Conservation (phyloP, 2,113 vertebrate species). For the Thamnophis sirtalis region DNA sequence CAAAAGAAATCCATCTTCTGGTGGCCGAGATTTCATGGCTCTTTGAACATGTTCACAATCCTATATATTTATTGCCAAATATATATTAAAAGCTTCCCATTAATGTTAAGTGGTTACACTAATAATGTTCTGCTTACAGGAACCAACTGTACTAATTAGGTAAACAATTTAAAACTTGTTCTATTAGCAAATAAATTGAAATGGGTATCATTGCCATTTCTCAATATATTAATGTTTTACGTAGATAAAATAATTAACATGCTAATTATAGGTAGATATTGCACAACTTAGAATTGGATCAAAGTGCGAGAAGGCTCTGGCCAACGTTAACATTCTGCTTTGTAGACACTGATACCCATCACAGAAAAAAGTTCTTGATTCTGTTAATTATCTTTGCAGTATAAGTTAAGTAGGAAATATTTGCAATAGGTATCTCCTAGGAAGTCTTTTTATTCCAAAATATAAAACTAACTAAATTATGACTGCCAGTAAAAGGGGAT, state of each 20-base stretch:
- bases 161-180: conserved; percentile 31
- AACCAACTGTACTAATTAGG: conserved; percentile 45
- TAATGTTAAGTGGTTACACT: conserved; percentile 23
- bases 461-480: conserved; percentile 20
- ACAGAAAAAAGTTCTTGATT: conserved; percentile 39
- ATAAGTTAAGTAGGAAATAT: conserved; percentile 40
- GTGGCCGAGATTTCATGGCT: conserved; percentile 6
- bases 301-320: conserved; percentile 24
- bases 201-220: conserved; percentile 17
- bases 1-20: conserved; percentile 2
- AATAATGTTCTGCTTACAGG: conserved; percentile 36
- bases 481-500: background rate
- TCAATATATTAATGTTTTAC: background rate
- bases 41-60: conserved; percentile 18
- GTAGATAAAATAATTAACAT: conserved; percentile 19
- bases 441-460: conserved; percentile 21
- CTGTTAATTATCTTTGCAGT: conserved; percentile 27
- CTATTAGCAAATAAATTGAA: conserved; percentile 33
- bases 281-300: conserved; percentile 30
- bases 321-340: conserved; percentile 20
- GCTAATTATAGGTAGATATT: conserved; percentile 29
- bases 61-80: conserved; percentile 14
- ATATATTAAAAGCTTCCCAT: conserved; percentile 22
- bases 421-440: conserved; percentile 29
- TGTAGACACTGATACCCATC: conserved; percentile 1